Base-by-base conservation (phyloP, 2,888 invertebrate species). In the Antheraea assamensis region DNA sequence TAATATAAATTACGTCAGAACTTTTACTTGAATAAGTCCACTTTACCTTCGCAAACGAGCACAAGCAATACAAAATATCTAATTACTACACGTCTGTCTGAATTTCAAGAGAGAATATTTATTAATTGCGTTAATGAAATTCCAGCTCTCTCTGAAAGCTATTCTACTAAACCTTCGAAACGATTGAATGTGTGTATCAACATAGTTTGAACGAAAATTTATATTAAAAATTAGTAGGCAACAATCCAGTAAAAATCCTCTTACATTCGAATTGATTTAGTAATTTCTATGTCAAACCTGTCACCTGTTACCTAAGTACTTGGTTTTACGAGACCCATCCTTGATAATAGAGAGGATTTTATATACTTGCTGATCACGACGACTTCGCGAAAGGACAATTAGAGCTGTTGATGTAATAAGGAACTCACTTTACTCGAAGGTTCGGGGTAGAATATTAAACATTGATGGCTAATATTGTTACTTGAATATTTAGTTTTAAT, bases 11-110 rank as follows among this genome's bases (percentile, higher is more conserved):
- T 42, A 42, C 7, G 42, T 42, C 42, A 13, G 42, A 42, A 42
- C 13, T 58, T 3, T 24, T n/a, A 58, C 13, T 58, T 58, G 24
- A 24, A 58, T 58, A 24, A 7, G n/a, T 21, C 24, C 15, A 58
- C 15, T 24, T 58, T 13, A 24, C 10, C 61, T 64, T 15, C 3
- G 3, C 4, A 30, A 64, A 30, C 17, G 30, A 64, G 19, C 17
- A 17, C 3, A 30, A 64, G 30, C 8, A 64, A 30, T 30, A 30
- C 30, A 30, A 64, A 3, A 64, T 64, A 64, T 64, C 27, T 64
- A 27, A 64, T 64, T 30, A 27, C 30, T 30, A 64, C 27, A 15
- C 17, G 30, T 30, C 30, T 64, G 61, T 76, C 75, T 70, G 42
- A 19, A 70, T n/a, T 21, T 47, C 19, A 47, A 8, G 15, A 47